These are phyloP conservation scores for Ochotona princeps DNA, from an alignment of 2,113 vertebrate species.

Conservation along the genomic window DNA sequence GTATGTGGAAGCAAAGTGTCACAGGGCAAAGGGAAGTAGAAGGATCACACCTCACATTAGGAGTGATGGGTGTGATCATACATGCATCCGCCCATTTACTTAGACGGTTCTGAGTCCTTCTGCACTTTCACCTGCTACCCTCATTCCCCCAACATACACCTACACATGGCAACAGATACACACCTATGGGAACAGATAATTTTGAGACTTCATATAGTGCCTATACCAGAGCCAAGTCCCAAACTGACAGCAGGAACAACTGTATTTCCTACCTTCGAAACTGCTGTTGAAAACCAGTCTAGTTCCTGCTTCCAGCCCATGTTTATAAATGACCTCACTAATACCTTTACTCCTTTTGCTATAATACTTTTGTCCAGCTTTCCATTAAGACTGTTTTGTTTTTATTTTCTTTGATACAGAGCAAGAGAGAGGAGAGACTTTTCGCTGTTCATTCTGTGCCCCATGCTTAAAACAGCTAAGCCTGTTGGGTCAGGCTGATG, in stretches of 20 bases:
- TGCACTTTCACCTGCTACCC: neutral
- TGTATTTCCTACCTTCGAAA: neutral
- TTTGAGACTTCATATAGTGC: neutral
- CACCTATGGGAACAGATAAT: neutral
- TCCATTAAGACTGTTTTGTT: neutral
- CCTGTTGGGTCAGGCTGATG: too few relatives aligned
- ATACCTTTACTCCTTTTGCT: neutral
- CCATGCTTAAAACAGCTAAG: too few relatives aligned
- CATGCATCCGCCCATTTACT: neutral
- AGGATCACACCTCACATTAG: neutral
- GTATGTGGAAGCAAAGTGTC: neutral
- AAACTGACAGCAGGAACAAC: neutral
- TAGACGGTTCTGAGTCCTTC: neutral
- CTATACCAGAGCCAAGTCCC: neutral
- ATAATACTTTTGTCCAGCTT: neutral
- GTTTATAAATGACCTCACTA: neutral
- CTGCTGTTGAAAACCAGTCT: neutral
- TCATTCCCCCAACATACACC: neutral
- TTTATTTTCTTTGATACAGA: too few relatives aligned
- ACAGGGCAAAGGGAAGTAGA: neutral
- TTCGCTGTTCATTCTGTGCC: too few relatives aligned
- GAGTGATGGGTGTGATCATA: neutral
- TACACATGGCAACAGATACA: neutral
- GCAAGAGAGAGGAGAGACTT: too few relatives aligned
- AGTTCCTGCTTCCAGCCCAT: neutral